Conservation (phyloP, 2,113 vertebrate species). For the Heloderma charlesbogerti region DNA sequence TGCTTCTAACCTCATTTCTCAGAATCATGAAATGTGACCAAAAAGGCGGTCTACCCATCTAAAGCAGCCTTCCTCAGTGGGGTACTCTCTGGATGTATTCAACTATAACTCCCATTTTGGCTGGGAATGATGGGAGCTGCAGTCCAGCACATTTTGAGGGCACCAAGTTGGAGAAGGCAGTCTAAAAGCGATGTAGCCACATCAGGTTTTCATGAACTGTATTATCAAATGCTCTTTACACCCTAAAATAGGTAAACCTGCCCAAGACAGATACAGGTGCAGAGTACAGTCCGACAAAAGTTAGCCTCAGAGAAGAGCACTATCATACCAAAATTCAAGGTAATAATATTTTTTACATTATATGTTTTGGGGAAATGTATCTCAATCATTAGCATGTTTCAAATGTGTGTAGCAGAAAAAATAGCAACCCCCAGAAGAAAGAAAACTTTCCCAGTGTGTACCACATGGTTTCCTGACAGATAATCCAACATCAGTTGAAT, state of each 20-base stretch:
- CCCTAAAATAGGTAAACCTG: slow-evolving; percentile 80
- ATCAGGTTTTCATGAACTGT: slow-evolving; percentile 11
- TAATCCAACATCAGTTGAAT: background rate
- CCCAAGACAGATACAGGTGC: slow-evolving; percentile 74
- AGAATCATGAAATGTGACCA: background rate
- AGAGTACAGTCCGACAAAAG: slow-evolving; percentile 82
- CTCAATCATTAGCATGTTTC: background rate
- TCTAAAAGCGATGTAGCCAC: background rate
- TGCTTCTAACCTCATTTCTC: background rate
- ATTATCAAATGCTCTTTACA: slow-evolving; percentile 35
- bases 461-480: background rate
- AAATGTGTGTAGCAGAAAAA: background rate
- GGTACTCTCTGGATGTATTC: no score
- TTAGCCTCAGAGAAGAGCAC: slow-evolving; percentile 79
- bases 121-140: no score
- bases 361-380: background rate
- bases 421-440: background rate
- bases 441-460: background rate
- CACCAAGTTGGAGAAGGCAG: no score
- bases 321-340: slow-evolving; percentile 67
- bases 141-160: no score
- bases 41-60: no score
- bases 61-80: no score
- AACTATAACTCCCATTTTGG: no score
- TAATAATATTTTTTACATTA: slow-evolving; percentile 55